Evolutionary conservation across 2,888 invertebrate species (phyloP).

Genomic region (Rutpela maculata): DNA sequence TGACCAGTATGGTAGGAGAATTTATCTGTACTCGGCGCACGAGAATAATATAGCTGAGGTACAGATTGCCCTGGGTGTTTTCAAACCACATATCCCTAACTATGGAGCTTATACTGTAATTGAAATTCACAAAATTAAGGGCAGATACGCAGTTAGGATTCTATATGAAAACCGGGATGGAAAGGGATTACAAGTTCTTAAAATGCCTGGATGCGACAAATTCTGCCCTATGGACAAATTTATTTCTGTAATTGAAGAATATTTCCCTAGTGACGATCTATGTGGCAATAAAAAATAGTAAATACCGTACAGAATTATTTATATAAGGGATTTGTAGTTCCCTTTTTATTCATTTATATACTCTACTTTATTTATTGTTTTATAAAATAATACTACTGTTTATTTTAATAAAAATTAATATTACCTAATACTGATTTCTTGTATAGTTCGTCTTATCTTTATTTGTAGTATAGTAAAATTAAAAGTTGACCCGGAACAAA

Average conservation of each 20-base stretch:
- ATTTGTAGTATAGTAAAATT: too few relatives aligned
- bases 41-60: constrained; percentile 76
- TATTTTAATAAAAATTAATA: neutral
- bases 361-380: neutral
- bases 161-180: constrained; percentile 57
- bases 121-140: constrained; percentile 56
- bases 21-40: constrained; percentile 74
- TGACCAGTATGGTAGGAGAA: constrained; percentile 50
- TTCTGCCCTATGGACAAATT: constrained; percentile 58
- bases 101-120: constrained; percentile 56
- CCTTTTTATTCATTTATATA: neutral
- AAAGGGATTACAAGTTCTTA: constrained; percentile 49
- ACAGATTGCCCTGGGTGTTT: constrained; percentile 73
- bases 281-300: constrained; percentile 43
- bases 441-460: too few relatives aligned
- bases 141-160: constrained; percentile 60
- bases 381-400: neutral
- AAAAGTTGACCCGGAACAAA: too few relatives aligned
- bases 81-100: constrained; percentile 68
- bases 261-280: constrained; percentile 46
- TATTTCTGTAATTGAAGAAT: constrained; percentile 44
- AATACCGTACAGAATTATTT: neutral
- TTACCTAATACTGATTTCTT: too few relatives aligned
- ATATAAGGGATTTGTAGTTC: neutral
- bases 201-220: constrained; percentile 54